Conservation (phyloP, 2,888 invertebrate species). For the Eubasilissa splendida region DNA sequence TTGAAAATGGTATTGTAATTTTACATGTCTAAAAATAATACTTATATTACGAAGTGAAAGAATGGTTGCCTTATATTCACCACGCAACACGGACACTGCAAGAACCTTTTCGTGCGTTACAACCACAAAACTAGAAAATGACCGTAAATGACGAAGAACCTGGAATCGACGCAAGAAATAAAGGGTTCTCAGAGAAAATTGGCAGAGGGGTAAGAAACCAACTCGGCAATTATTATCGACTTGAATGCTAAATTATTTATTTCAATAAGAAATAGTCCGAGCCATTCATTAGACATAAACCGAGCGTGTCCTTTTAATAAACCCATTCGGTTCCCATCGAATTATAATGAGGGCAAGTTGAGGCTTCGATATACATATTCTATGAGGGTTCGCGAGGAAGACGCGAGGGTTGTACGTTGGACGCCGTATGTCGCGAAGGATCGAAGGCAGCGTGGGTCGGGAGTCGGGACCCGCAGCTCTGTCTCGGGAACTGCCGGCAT, state of each 20-base stretch:
- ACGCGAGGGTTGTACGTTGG: not conserved
- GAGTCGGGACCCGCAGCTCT: not conserved
- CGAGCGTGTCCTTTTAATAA: conserved; percentile 57
- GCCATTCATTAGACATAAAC: conserved; percentile 54
- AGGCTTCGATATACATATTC: conserved; percentile 40
- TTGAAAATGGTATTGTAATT: no score
- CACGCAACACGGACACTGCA: not conserved
- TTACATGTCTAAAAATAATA: no score
- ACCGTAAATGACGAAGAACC: not conserved
- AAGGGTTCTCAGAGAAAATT: conserved; percentile 25
- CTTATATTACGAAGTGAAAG: not conserved
- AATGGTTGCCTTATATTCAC: not conserved
- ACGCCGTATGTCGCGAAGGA: conserved; percentile 37
- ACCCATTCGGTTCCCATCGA: conserved; percentile 54
- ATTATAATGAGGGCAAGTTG: conserved; percentile 44
- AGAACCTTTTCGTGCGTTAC: conserved; percentile 24
- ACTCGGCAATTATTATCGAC: conserved; percentile 24
- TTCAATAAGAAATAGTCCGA: conserved; percentile 48
- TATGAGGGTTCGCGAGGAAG: conserved; percentile 39
- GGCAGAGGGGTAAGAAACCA: conserved; percentile 20
- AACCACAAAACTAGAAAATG: conserved; percentile 40
- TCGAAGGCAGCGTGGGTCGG: conserved; percentile 3
- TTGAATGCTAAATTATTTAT: conserved; percentile 35
- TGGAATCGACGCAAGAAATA: not conserved
- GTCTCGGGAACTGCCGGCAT: conserved; percentile 55